phyloP scores from a whole-genome alignment of 2,888 invertebrate genomes.

The Leptinotarsa juncta region DNA sequence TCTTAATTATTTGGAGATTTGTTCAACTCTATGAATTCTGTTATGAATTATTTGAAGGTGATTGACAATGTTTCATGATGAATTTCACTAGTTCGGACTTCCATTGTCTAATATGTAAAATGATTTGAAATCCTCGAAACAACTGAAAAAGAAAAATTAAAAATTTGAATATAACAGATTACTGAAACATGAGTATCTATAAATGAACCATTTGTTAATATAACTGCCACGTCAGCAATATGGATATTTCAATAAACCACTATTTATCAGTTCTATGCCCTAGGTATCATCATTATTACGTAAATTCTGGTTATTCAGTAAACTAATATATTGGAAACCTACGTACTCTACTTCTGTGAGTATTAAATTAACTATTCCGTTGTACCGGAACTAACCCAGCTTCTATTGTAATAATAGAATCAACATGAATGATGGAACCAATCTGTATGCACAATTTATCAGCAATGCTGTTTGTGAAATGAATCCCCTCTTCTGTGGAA shows the following conservation, averaged over 20 bases:
- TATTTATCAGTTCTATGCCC: neutral
- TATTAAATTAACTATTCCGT: neutral
- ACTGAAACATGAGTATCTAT: too few species aligned
- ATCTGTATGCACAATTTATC: conserved; percentile 9
- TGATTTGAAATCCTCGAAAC: too few species aligned
- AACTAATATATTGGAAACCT: neutral
- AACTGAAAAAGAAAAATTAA: too few species aligned
- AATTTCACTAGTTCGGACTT: too few species aligned
- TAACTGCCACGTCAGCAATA: neutral
- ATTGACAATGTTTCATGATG: too few species aligned
- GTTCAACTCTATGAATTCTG: too few species aligned
- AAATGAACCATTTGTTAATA: too few species aligned
- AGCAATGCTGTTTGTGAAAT: neutral
- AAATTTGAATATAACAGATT: too few species aligned
- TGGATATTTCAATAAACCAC: neutral
- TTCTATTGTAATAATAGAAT: conserved; percentile 6
- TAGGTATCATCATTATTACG: neutral
- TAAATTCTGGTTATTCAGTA: neutral
- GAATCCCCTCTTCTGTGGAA: neutral
- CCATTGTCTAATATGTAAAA: too few species aligned
- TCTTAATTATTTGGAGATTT: too few species aligned
- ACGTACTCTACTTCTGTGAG: neutral
- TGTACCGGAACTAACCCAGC: conserved; percentile 3
- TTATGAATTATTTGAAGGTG: too few species aligned
- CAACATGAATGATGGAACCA: conserved; percentile 9